phyloP scores from a whole-genome alignment of 1,140 invertebrate genomes.

The Protaetia brevitarsis region DNA sequence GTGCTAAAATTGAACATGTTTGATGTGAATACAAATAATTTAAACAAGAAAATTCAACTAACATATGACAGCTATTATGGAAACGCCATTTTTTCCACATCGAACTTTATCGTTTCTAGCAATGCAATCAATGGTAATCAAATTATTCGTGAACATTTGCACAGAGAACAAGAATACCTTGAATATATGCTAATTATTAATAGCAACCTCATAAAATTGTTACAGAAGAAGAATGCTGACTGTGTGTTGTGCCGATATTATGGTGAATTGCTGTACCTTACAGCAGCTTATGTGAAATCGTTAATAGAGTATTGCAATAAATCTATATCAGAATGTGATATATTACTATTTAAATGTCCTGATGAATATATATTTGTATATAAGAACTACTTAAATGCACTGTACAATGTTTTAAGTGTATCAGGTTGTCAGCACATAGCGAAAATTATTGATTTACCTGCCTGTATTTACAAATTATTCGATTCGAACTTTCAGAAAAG shows the following conservation, averaged over 20 bases:
- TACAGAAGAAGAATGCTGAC: slow-evolving; percentile 58
- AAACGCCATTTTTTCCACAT: neutral
- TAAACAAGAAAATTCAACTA: slow-evolving; percentile 16
- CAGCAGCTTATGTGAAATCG: slow-evolving; percentile 63
- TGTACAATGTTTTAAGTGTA: slow-evolving; percentile 73
- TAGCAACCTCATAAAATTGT: slow-evolving; percentile 60
- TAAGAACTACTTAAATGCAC: slow-evolving; percentile 66
- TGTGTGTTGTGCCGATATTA: slow-evolving; percentile 61
- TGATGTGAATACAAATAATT: slow-evolving; percentile 14
- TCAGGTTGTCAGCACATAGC: slow-evolving; percentile 68
- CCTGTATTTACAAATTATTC: slow-evolving; percentile 54
- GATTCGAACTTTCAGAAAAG: slow-evolving; percentile 47
- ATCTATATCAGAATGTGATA: slow-evolving; percentile 61
- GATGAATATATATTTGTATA: slow-evolving; percentile 72
- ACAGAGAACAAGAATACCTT: slow-evolving; percentile 63
- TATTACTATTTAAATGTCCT: slow-evolving; percentile 66
- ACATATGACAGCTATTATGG: neutral
- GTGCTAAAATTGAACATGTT: slow-evolving; percentile 16
- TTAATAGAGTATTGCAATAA: slow-evolving; percentile 64
- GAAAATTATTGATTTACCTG: slow-evolving; percentile 59
- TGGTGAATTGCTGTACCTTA: slow-evolving; percentile 66
- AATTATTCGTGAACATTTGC: slow-evolving; percentile 32
- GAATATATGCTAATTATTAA: slow-evolving; percentile 65
- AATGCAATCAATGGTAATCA: slow-evolving; percentile 25
- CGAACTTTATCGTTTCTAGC: slow-evolving; percentile 30